Evolutionary conservation across 1,140 invertebrate genomes (phyloP), one percentile per base, ranked within the genome.

Genomic region (Trichomalopsis sarcophagae): DNA sequence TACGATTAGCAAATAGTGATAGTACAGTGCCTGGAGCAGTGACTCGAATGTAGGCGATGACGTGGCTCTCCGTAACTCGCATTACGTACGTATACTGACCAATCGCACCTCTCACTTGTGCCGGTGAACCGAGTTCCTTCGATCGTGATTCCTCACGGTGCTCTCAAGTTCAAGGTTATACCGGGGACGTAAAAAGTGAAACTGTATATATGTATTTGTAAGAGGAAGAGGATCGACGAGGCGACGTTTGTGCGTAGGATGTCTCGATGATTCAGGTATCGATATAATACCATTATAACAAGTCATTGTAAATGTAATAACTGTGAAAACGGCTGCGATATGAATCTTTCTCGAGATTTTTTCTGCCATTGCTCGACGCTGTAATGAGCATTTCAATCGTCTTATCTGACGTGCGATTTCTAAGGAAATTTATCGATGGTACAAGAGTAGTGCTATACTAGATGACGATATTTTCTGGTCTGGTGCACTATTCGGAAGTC

Each of bases 161-260:
- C 21, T 68, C 79, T 68, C 79, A 81, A 85, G 84, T 81, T 85
- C 84, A 81, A 80, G 79, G 78, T 81, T 85, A 44, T 44, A 55
- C 36, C 21, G 2, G 33, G 33, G 1, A 30, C 44, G 50, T 76
- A 81, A 69, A 81, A 85, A 80, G 76, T 80, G 68, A 84, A 75
- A 75, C 44, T n/a, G 21, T n/a, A 62, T 17, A 17, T 62, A 62
- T 17, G 6, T 62, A 62, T 14, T 13, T 17, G 47, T 50, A 50
- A 50, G 47, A 50, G 14, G 14, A 62, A n/a, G 55, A 62, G 55
- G 55, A 62, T 62, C 30, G 21, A 47, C 17, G 62, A 21, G 23
- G 47, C 47, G 40, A 11, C 23, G 17, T 62, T 33, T 1, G 27
- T 7, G 27, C n/a, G n/a, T 47, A 77, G 47, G 47, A 50, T 27